These are phyloP conservation scores for Eretmochelys imbricata DNA, from an alignment of 2,113 vertebrate genomes.

Conservation along the genomic window DNA sequence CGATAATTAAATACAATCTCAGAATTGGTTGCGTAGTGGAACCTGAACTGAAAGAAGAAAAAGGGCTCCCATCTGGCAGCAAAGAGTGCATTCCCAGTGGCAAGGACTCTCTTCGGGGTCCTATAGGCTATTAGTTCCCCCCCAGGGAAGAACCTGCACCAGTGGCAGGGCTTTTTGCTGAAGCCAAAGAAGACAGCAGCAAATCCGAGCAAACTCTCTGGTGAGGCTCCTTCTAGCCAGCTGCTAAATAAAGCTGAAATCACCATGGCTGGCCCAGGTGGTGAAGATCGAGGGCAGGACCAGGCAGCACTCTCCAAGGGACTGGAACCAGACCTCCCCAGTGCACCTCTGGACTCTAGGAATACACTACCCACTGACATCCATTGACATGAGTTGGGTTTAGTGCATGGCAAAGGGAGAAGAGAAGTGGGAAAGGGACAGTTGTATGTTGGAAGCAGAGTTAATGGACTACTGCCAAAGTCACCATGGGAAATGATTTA, in stretches of 20 bases:
- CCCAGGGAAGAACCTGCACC: neutral
- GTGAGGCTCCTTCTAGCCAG: neutral
- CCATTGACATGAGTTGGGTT: neutral
- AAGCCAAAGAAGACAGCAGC: neutral
- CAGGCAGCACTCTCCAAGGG: neutral
- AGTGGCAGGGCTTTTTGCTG: neutral
- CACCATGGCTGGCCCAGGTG: neutral
- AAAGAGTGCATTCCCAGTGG: no score
- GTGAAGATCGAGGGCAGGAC: neutral
- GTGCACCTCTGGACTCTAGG: neutral
- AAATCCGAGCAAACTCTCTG: neutral
- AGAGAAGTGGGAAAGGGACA: neutral
- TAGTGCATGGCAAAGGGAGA: neutral
- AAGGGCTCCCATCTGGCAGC: no score
- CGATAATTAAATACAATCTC: no score
- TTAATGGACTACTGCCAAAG: neutral
- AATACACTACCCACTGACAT: neutral
- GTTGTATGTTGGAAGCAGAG: neutral
- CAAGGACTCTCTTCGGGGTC: no score
- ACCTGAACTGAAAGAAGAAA: no score
- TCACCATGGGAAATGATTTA: neutral
- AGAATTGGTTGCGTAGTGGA: neutral
- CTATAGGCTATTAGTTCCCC: neutral
- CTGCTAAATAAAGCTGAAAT: neutral
- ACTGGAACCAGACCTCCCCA: neutral